These are phyloP conservation scores for Ephialtes manifestator DNA, from an alignment of 2,888 invertebrate species.

Conservation along the genomic window DNA sequence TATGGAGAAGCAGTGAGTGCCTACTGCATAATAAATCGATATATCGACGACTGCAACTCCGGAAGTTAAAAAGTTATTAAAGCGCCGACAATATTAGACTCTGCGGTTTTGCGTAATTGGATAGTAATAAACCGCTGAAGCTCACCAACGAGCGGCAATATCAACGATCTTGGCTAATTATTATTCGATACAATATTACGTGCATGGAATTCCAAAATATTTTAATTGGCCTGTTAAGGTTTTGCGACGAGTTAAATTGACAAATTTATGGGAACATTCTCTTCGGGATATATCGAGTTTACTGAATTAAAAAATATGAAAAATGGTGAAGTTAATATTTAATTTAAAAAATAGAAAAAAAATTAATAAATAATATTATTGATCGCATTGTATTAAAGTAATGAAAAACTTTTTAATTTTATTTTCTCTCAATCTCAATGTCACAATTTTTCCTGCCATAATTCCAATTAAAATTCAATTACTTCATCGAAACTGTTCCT, in stretches of 20 bases:
- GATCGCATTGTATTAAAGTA: not conserved
- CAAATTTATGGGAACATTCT: not conserved
- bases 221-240: not conserved
- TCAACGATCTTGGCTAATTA: slow-evolving; percentile 43
- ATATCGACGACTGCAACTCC: slow-evolving; percentile 20
- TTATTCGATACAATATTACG: slow-evolving; percentile 32
- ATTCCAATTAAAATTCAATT: too few relatives aligned
- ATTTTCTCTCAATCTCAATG: too few relatives aligned
- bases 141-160: slow-evolving; percentile 49
- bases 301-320: not conserved
- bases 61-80: slow-evolving; percentile 50
- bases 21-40: slow-evolving; percentile 18
- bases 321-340: not conserved
- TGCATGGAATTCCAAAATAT: not conserved
- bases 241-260: not conserved
- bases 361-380: not conserved
- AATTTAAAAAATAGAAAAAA: not conserved
- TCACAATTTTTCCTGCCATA: too few relatives aligned
- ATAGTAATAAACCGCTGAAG: slow-evolving; percentile 49
- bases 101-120: slow-evolving; percentile 66
- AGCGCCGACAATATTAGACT: slow-evolving; percentile 61
- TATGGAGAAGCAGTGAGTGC: not conserved
- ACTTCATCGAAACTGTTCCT: too few relatives aligned
- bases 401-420: too few relatives aligned
- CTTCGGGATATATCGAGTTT: not conserved